These are phyloP conservation scores for Amyelois transitella DNA, from an alignment of 1,140 invertebrate species.

Conservation along the genomic window DNA sequence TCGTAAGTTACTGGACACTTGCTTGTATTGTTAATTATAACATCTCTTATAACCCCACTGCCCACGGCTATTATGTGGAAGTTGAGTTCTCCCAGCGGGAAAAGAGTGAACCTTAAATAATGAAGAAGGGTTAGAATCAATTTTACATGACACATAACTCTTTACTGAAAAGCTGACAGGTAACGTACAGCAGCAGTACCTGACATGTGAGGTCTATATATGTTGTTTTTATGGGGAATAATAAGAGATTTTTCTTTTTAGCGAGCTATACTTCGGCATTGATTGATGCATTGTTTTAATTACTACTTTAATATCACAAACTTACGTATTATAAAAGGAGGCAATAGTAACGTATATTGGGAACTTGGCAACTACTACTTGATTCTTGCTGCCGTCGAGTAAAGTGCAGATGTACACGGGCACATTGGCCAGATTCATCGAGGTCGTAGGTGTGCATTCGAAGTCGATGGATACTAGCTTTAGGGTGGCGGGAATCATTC, in stretches of 20 bases:
- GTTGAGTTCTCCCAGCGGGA: conserved; percentile 61
- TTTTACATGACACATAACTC: neutral
- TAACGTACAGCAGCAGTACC: too few relatives aligned
- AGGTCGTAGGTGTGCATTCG: conserved; percentile 55
- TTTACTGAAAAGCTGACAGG: too few relatives aligned
- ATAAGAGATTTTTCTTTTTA: neutral
- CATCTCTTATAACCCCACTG: conserved; percentile 47
- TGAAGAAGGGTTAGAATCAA: neutral
- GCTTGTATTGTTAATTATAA: conserved; percentile 63
- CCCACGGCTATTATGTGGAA: conserved; percentile 62
- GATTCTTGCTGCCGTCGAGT: conserved; percentile 55
- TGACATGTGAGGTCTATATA: too few relatives aligned
- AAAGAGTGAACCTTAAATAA: conserved; percentile 56
- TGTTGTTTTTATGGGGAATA: too few relatives aligned
- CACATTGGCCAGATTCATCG: conserved; percentile 50
- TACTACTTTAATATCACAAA: too few relatives aligned
- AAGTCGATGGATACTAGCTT: conserved; percentile 49
- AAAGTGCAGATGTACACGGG: conserved; percentile 57
- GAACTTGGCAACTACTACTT: conserved; percentile 65
- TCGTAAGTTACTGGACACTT: conserved; percentile 64
- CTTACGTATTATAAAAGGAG: conserved; percentile 67
- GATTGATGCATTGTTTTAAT: too few relatives aligned
- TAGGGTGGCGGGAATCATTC: conserved; percentile 40
- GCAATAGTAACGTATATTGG: conserved; percentile 59
- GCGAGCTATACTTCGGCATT: too few relatives aligned